phyloP scores from a whole-genome alignment of 2,888 invertebrate species.

The Amiota mariae region DNA sequence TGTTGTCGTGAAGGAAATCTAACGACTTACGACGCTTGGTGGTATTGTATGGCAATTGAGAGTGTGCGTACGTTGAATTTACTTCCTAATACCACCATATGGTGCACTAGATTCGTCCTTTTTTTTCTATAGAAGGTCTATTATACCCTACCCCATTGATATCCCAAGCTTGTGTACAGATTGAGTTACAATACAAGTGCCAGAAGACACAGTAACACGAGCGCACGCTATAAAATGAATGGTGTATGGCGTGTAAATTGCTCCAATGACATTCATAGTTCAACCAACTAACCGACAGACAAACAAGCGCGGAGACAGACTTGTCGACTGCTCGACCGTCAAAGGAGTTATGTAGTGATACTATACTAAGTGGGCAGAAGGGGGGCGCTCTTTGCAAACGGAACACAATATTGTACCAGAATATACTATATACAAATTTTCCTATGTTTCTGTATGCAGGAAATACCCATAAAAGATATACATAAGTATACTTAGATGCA shows the following conservation, averaged over 20 bases:
- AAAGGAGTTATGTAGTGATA: slow-evolving; percentile 38
- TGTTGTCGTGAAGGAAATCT: slow-evolving; percentile 1
- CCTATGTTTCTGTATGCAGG: neutral
- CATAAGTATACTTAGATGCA: neutral
- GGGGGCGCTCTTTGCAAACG: slow-evolving; percentile 37
- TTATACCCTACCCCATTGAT: too few species aligned
- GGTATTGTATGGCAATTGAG: neutral
- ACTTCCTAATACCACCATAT: slow-evolving; percentile 18
- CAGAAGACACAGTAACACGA: slow-evolving; percentile 6
- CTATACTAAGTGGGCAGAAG: slow-evolving; percentile 51
- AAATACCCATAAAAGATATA: slow-evolving; percentile 13
- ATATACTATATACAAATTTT: slow-evolving; percentile 1
- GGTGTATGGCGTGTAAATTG: slow-evolving; percentile 29
- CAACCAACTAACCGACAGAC: neutral
- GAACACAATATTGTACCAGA: slow-evolving; percentile 47
- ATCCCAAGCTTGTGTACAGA: slow-evolving; percentile 42
- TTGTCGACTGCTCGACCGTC: too few species aligned
- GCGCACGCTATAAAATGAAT: neutral
- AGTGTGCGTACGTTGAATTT: neutral
- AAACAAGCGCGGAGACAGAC: slow-evolving; percentile 42
- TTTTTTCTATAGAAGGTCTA: slow-evolving; percentile 15
- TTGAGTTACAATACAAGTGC: slow-evolving; percentile 50
- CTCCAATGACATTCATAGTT: slow-evolving; percentile 36
- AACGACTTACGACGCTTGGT: neutral
- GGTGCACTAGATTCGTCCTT: slow-evolving; percentile 1